Conservation (phyloP, 2,888 invertebrate genomes). For the Ennomos quercinarius region DNA sequence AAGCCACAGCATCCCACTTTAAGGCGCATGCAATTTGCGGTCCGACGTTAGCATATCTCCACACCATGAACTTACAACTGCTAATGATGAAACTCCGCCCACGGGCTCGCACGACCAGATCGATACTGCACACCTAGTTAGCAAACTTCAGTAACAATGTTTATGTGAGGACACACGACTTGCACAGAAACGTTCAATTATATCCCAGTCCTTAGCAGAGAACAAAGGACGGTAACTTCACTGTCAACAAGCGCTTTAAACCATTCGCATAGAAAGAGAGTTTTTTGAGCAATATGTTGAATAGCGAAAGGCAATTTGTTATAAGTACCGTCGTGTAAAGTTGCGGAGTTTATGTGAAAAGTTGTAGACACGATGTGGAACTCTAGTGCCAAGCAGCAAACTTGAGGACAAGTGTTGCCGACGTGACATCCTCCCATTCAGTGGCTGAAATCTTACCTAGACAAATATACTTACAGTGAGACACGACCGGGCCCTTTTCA, state of each 20-base stretch:
- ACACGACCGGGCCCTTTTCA: slow-evolving; percentile 42
- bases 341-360: slow-evolving; percentile 80
- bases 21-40: slow-evolving; percentile 57
- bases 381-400: slow-evolving; percentile 62
- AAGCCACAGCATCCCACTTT: slow-evolving; percentile 50
- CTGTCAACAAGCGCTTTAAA: slow-evolving; percentile 11
- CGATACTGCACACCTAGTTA: slow-evolving; percentile 40
- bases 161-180: slow-evolving; percentile 20
- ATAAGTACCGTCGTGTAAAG: slow-evolving; percentile 69
- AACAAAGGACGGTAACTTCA: slow-evolving; percentile 16
- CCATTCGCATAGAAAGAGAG: slow-evolving; percentile 12
- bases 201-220: slow-evolving; percentile 7
- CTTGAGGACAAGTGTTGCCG: slow-evolving; percentile 73
- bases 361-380: slow-evolving; percentile 70
- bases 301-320: slow-evolving; percentile 71
- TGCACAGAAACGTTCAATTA: slow-evolving; percentile 25
- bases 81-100: slow-evolving; percentile 49
- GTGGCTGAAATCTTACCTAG: slow-evolving; percentile 58
- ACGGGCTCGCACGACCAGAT: slow-evolving; percentile 38
- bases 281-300: slow-evolving; percentile 65
- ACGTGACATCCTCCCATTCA: slow-evolving; percentile 73
- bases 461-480: slow-evolving; percentile 52
- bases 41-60: slow-evolving; percentile 66
- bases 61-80: slow-evolving; percentile 51
- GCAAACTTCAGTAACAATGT: slow-evolving; percentile 40